Evolutionary conservation across 2,113 vertebrate genomes (phyloP), one percentile per base, ranked within the genome.

Genomic region (Scalopus aquaticus): DNA sequence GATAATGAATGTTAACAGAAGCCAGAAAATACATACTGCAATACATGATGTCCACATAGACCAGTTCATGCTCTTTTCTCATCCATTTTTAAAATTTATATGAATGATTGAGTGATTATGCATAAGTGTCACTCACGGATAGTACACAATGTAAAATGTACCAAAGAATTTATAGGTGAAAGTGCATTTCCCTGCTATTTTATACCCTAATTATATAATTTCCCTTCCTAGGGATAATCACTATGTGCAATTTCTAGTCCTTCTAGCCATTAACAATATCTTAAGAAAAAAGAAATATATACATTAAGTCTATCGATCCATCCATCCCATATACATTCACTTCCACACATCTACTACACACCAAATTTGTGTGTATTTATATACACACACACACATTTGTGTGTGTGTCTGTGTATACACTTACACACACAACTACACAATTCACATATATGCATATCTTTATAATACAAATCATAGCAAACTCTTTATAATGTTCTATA

Each of bases 401-500:
- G 28, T 28, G 28, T 60, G 54, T 56, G 19, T 10, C 22, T 44
- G 70, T 9, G 11, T 49, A 49, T 35, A 67, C 16, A 35, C 32
- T 62, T n/a, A 56, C 8, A 35, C 11, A 69, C 9, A 64, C 39
- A 46, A 30, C 39, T 15, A 51, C 22, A 49, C 26, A n/a, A 28
- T 9, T 46, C 24, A 30, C 37, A 39, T 37, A 26, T 13, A 15
- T n/a, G 24, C n/a, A 22, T 42, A 28, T 54, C 32, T 12, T 6
- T 67, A 17, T 78, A 26, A 62, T 19, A 70, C 11, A 49, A 4
- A 80, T 32, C 9, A 10, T 8, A 17, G 22, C 20, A 56, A 11
- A 5, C 62, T 64, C 44, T 87, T 87, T 91, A 62, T 87, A 76
- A 32, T 56, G 56, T 90, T 89, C 44, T 80, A 10, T 1, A 44